These are phyloP conservation scores for Oscheius sp. DNA, from an alignment of 2,888 invertebrate genomes.

Conservation along the genomic window DNA sequence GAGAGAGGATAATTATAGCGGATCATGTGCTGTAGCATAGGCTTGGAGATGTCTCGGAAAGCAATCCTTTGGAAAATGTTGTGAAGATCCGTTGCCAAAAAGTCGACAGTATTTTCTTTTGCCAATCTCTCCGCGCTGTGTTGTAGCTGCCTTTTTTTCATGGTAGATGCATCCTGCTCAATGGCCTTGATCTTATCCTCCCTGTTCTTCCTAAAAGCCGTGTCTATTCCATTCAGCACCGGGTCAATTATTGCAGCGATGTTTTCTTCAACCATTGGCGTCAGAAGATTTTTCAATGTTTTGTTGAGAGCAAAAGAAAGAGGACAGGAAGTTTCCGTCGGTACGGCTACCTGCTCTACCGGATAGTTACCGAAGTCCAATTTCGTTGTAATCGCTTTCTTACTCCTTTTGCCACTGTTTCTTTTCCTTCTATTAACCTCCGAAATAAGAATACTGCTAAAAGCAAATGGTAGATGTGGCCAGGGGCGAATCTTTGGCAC, in stretches of 20 bases:
- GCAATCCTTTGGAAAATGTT: slow-evolving; percentile 20
- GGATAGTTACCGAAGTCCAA: background rate
- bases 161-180: background rate
- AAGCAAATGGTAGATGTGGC: background rate
- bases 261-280: slow-evolving; percentile 16
- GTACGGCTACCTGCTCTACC: background rate
- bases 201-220: background rate
- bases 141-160: background rate
- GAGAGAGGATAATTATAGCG: slow-evolving; percentile 32
- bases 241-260: slow-evolving; percentile 14
- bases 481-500: background rate
- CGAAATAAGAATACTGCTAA: slow-evolving; percentile 16
- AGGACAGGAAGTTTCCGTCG: background rate
- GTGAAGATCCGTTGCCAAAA: slow-evolving; percentile 22
- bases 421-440: slow-evolving; percentile 10
- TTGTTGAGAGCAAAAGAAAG: slow-evolving; percentile 1
- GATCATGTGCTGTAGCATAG: slow-evolving; percentile 20
- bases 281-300: slow-evolving; percentile 1
- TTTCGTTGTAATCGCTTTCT: slow-evolving; percentile 12
- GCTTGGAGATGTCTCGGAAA: background rate
- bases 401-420: background rate
- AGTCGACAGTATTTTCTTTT: slow-evolving; percentile 4
- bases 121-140: slow-evolving; percentile 19
- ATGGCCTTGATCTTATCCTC: background rate
- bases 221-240: background rate